Conservation (phyloP, 2,797 vertebrate genomes). For the Sebastes oblongus region DNA sequence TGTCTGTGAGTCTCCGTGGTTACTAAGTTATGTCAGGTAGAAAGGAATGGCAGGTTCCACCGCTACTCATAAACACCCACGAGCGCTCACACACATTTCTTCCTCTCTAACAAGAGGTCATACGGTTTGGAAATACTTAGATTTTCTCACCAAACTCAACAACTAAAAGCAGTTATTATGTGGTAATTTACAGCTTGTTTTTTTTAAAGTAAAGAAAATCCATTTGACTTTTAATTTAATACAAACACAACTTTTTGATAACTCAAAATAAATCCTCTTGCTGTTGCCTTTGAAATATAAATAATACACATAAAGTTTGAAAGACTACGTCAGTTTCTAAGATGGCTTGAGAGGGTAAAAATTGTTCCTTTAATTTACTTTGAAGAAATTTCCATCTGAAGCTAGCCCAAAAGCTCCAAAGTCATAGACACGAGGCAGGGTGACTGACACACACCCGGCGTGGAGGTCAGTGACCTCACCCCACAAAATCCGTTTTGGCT, state of each 20-base stretch:
- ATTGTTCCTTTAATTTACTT: slow-evolving; percentile 6
- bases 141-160: neutral
- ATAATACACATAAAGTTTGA: neutral
- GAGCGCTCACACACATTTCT: neutral
- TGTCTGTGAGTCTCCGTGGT: neutral
- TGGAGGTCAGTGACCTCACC: slow-evolving; percentile 41
- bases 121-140: slow-evolving; percentile 11
- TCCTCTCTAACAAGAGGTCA: neutral
- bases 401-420: neutral
- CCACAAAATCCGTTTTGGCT: slow-evolving; percentile 48
- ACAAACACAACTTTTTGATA: neutral
- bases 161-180: neutral
- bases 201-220: neutral
- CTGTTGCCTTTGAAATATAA: neutral
- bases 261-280: neutral
- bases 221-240: neutral
- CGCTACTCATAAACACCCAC: slow-evolving; percentile 11
- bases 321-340: neutral
- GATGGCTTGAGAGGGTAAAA: neutral
- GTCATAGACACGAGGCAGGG: neutral
- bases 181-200: neutral
- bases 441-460: slow-evolving; percentile 30
- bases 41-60: slow-evolving; percentile 31
- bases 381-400: slow-evolving; percentile 1
- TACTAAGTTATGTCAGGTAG: slow-evolving; percentile 20